Base-by-base conservation (phyloP, 92 coral and sea anemone genomes). In the Porites evermanni region DNA sequence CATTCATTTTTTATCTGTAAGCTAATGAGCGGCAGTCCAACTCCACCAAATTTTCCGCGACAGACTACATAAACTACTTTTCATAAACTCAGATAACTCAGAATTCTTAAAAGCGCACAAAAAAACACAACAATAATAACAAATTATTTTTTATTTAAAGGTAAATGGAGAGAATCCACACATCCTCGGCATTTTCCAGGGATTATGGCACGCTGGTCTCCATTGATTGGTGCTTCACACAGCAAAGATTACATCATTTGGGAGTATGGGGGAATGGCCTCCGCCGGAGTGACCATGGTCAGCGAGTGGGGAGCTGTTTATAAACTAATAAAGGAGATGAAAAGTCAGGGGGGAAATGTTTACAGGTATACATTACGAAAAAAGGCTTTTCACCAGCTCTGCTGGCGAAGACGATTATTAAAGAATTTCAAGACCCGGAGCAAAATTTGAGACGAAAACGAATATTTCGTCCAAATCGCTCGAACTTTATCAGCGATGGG, bases 211-310 rank as follows among this genome's bases (percentile, higher is more conserved):
- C 94, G 96, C 87, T 97, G 98, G 93, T 97, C 99, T 64, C 72
- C 92, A 59, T 84, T 97, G 88, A 91, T 97, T 61, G 98, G 99
- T 80, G 93, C 98, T 75, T 91, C 99, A 76, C 99, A 97, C 88
- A 93, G 92, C 58, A 93, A 87, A 74, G 85, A 79, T 7, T 94
- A 97, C 51, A 60, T 89, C 44, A 66, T 97, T 54, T 97, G 99
- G 99, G 72, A 86, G 69, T 93, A 84, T 80, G 99, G 99, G 1
- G 89, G 91, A 0, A 70, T 89, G 71, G 99, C 99, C n/a, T 91
- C 98, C 53, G 77, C 91, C n/a, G 99, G 94, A 0, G 93, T 95
- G 26, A 85, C 87, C 75, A 86, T 63, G 64, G 91, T 97, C 87
- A 93, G 97, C 38, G 99, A 97, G 77, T 93, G 96, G 98, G 99